Base-by-base conservation (phyloP, 1,140 invertebrate genomes). In the Calephelis nemesis region DNA sequence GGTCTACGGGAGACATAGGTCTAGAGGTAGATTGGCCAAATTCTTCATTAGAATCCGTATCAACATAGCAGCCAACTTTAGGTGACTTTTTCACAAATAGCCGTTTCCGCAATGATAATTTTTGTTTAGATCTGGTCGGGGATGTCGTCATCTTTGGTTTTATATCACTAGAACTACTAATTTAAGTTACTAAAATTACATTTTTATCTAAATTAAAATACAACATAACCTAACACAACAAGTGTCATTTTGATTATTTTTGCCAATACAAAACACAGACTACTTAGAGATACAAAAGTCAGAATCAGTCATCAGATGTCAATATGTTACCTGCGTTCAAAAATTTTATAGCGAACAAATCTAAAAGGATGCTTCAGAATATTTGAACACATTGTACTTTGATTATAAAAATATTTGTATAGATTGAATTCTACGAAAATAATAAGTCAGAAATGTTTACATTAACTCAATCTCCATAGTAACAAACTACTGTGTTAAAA, bases 41-140 rank as follows among this genome's bases (percentile, higher is more conserved):
- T 81, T 91, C 88, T 69, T 91, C 88, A 64, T 87, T 87, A 9
- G 88, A 91, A 84, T 90, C 88, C 58, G 85, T 87, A 75, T 90
- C 89, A 54, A 91, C 84, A 82, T 88, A 89, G 77, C 91, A 92
- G 58, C 91, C 91, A 73, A 92, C 91, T 85, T 88, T 92, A 54
- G 91, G 90, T 11, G 91, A 92, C 74, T 92, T 92, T 76, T 92
- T 92, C 54, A 92, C 90, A 72, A 92, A 90, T 67, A 92, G 74
- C 30, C 91, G 84, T 77, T 92, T 92, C 42, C 91, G 84, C 62
- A 92, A 75, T 60, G 90, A 92, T 69, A 92, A 76, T 72, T 92
- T 92, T 71, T 92, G 88, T 76, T 92, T 92, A 70, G 83, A 78
- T 74, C 82, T 88, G 54, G 87, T 88, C 42, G 91, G 88, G 74